Base-by-base conservation (phyloP, 35 echinoderm and acorn worm species). In the Amphiura filiformis region DNA sequence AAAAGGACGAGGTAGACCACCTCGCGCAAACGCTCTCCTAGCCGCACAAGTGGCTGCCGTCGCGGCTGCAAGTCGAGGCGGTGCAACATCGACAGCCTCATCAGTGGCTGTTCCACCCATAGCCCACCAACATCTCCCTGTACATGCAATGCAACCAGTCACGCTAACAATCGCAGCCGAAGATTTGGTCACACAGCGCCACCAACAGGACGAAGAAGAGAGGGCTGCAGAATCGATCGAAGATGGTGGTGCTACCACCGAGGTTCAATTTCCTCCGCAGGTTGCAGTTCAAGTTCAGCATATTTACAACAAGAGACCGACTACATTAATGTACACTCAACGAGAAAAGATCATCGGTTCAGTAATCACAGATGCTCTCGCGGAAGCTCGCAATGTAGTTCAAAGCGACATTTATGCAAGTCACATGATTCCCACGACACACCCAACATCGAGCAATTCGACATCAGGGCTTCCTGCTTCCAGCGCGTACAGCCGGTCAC, bases 351-450 rank as follows among this genome's bases (percentile, higher is more conserved):
- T 83, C 17, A 76, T 84, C 1, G 82, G 81, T 4, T 76, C 85
- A 18, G 89, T 83, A 1, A 91, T 91, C 18, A 91, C 82, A 38
- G 89, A 91, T 1, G 89, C 89, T 0, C 47, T 91, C 20, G 89
- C 89, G 11, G 89, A 91, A 23, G 89, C 82, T 3, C 81, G 89
- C 17, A 84, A 91, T 77, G 82, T 84, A 36, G 81, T 83, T 1
- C 89, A 84, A 26, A 90, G 76, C 42, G 35, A 83, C 65, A 18
- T 77, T 9, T 64, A 52, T 40, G 37, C 36, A 38, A n/a, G 79
- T 80, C 40, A 80, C 23, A 77, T 86, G 18, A 81, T 87, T 9
- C 78, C 77, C 0, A 77, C 84, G 1, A 56, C 84, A 1, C 38
- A 76, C 17, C 41, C 90, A 18, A 9, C 82, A 0, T 31, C 61